Base-by-base conservation (phyloP, 2,113 vertebrate species). In the Etheostoma spectabile region DNA sequence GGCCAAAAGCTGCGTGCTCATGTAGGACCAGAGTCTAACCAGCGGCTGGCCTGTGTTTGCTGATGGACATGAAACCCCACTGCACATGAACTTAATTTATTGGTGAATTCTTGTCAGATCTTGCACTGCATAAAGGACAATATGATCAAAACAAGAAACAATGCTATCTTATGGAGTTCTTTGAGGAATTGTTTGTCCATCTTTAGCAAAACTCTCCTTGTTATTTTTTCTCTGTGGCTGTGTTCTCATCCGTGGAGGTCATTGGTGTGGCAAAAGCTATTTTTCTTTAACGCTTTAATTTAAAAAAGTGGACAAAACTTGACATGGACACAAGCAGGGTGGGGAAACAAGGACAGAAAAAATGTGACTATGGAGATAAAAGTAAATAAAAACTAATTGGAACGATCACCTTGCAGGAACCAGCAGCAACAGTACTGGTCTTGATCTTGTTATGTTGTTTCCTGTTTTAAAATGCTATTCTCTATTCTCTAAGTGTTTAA, bases 1-100 rank as follows among this genome's bases (percentile, higher is more conserved):
- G 27, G 97, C 97, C 93, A 99, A 98, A 92, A 99, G 97, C 95
- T 99, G 98, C 81, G 95, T 94, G 81, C 90, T 99, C 87, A 99
- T 99, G 98, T 99, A 97, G 97, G 70, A 65, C 45, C 77, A 7
- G 74, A 57, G 63, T 63, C 73, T 18, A 8, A 49, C 62, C 18
- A 38, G 55, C 62, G 4, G 52, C 52, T 61, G 45, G 67, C 68
- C 49, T 8, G 60, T 56, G 60, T 61, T 78, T 35, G 64, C 66
- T 30, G 72, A 75, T n/a, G 79, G 66, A 74, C 27, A 3, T 18
- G 70, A 65, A 59, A 64, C 66, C 59, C 27, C 27, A 16, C 74
- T 22, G 81, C 75, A 85, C 81, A 78, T 80, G 73, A 80, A 90
- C 86, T 88, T 88, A 79, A 93, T 93, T 93, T 93, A 93, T 93